These are phyloP conservation scores for Dolichomitus sp. DNA, from an alignment of 2,888 invertebrate species.

Conservation along the genomic window DNA sequence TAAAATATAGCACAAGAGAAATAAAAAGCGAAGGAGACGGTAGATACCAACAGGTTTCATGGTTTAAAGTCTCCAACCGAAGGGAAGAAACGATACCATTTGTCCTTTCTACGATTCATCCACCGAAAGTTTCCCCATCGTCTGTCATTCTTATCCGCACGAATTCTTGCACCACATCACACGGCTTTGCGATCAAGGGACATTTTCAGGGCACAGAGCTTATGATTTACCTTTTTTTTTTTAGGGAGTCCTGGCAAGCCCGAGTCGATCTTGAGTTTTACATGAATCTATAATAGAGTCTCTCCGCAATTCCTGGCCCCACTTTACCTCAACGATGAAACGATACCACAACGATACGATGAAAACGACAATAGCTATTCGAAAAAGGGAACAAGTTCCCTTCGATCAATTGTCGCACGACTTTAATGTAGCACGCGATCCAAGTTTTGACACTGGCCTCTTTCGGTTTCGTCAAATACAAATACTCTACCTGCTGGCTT, in stretches of 20 bases:
- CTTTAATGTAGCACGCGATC: constrained; percentile 75
- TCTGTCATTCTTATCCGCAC: not conserved
- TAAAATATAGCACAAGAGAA: not conserved
- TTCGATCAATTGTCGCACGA: constrained; percentile 70
- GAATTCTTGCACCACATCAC: not conserved
- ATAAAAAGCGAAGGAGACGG: not conserved
- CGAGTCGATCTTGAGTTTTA: constrained; percentile 47
- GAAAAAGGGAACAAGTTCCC: constrained; percentile 15
- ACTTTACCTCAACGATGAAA: constrained; percentile 44
- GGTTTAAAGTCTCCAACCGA: not conserved
- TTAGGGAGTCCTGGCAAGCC: constrained; percentile 15
- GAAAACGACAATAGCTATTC: constrained; percentile 32
- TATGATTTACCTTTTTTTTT: constrained; percentile 7
- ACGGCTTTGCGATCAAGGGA: not conserved
- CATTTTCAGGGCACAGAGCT: not conserved
- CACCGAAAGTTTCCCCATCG: constrained; percentile 1
- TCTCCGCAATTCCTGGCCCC: constrained; percentile 27
- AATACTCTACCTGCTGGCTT: constrained; percentile 1
- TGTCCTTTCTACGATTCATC: not conserved
- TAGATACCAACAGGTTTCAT: not conserved
- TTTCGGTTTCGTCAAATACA: constrained; percentile 42
- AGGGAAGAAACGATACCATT: not conserved
- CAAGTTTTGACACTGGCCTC: constrained; percentile 66
- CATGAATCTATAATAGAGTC: constrained; percentile 51
- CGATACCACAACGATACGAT: constrained; percentile 34